Base-by-base conservation (phyloP, 2,797 vertebrate genomes). In the Glyptemys insculpta region DNA sequence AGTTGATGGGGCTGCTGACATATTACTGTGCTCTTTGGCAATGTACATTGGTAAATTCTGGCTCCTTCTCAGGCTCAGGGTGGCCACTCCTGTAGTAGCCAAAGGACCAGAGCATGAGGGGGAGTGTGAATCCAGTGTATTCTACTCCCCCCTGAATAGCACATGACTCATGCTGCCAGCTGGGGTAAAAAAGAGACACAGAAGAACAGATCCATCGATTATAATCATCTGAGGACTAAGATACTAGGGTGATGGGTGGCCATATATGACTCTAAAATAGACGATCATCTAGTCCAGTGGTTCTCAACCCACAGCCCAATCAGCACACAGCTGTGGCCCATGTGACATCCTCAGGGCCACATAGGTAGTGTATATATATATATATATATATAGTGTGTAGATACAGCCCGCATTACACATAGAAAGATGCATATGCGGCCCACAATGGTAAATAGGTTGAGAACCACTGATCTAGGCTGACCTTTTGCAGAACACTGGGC, bases 181-280 rank as follows among this genome's bases (percentile, higher is more conserved):
- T 3, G 10, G 65, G 19, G n/a, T 72, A 23, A 41, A 72, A 23
- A 23, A 41, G 21, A 65, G 34, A 65, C 4, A 65, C 19, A 41
- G n/a, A 21, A 72, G n/a, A 72, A 65, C 21, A 44, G 41, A 44
- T 76, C 37, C 23, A 76, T 44, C 4, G 6, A 11, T 1, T 50
- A 0, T 1, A 1, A 0, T n/a, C 19, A 8, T 57, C 7, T 0
- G 79, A 89, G 86, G 37, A 1, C 76, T 19, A 0, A 0, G 27
- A 15, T 79, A 21, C 31, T 1, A 86, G 1, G 74, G 53, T 86
- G 93, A 54, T 84, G 85, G 3, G 85, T 56, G 86, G 95, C 54
- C 91, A 94, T 89, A 47, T 11, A 78, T 95, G 94, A 80, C 79
- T 93, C 1, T 80, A 19, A 53, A 68, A 0, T 7, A 76, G 90